phyloP scores from a whole-genome alignment of 2,888 invertebrate genomes.

The Eurytoma adleriae region DNA sequence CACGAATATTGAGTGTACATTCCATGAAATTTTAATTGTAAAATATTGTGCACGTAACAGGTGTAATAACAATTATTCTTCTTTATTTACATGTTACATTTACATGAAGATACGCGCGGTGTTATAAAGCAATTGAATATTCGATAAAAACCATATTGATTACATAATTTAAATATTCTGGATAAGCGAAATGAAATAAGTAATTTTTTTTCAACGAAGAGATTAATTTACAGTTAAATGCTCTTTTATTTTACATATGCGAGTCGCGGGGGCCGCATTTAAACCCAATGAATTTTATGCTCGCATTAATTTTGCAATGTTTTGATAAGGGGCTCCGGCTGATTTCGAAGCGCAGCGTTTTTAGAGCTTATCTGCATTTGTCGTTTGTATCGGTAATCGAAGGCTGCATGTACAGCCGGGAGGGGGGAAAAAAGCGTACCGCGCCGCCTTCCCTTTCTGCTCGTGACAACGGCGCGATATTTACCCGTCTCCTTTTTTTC shows the following conservation, averaged over 20 bases:
- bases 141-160: too few relatives aligned
- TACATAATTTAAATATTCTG: too few relatives aligned
- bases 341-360: conserved; percentile 28
- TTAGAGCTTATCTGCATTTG: conserved; percentile 41
- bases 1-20: too few relatives aligned
- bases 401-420: not conserved
- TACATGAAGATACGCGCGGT: too few relatives aligned
- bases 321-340: conserved; percentile 34
- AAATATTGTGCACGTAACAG: too few relatives aligned
- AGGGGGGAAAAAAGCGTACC: not conserved
- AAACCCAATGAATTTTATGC: conserved; percentile 28
- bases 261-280: not conserved
- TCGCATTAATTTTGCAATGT: conserved; percentile 10
- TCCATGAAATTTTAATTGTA: too few relatives aligned
- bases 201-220: not conserved
- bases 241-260: conserved; percentile 9
- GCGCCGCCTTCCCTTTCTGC: not conserved
- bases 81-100: too few relatives aligned
- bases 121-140: too few relatives aligned
- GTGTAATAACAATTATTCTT: too few relatives aligned
- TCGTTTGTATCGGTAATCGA: conserved; percentile 44
- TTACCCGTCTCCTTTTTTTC: not conserved
- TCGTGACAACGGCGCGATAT: conserved; percentile 13
- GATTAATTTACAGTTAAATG: conserved; percentile 12
- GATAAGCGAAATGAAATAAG: too few relatives aligned